Base-by-base conservation (phyloP, 2,797 vertebrate genomes). In the Brotogeris chrysoptera region DNA sequence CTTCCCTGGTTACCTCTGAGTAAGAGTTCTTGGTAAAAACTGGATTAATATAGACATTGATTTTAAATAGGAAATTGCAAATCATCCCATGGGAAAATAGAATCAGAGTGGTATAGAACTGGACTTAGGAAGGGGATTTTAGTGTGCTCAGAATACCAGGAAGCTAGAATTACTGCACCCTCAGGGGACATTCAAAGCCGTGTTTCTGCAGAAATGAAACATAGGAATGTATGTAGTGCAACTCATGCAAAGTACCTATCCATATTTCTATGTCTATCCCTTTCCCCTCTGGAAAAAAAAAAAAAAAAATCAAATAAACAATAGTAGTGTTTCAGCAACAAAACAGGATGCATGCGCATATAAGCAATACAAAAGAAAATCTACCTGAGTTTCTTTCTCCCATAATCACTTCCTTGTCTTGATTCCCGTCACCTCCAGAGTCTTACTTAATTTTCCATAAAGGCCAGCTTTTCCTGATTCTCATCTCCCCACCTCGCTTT, bases 381-480 rank as follows among this genome's bases (percentile, higher is more conserved):
- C 87, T 87, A 70, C 18, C 24, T 10, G 6, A 43, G 18, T 43
- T 34, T 60, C 16, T 49, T 82, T 73, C 17, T 55, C 17, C 10
- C 6, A 34, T 12, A 28, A 27, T 84, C 38, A 32, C 13, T 57
- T 81, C 20, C 5, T 65, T 49, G 3, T 44, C 41, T 81, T 69
- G 36, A 43, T 68, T 65, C 3, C 7, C 1, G 2, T 0, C 5
- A n/a, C 13, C 6, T 59, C 60, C 20, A 55, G 13, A 70, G 1
- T 15, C 5, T 43, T 86, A 20, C 57, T 53, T 87, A 28, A 34
- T 9, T 46, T 92, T 85, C 21, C 27, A 36, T 39, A 57, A 86
- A 61, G 44, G 9, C 4, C 25, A 34, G 4, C 13, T 74, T 69
- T 28, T 85, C 46, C 18, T 74, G 28, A 41, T 74, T 79, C 84